Evolutionary conservation across 2,797 vertebrate species (phyloP).

Genomic region (Eptatretus atami): DNA sequence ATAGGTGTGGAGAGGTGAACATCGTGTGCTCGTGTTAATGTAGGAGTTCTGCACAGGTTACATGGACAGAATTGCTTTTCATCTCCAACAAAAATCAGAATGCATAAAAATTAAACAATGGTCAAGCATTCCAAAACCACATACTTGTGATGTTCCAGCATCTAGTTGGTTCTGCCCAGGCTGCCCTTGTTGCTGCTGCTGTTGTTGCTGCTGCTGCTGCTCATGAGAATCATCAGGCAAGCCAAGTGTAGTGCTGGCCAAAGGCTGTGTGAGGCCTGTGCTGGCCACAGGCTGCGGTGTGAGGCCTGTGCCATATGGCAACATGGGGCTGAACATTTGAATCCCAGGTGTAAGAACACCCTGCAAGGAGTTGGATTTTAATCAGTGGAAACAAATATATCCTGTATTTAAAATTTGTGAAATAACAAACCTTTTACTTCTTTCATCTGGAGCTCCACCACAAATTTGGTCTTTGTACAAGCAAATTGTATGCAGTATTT

Average conservation of each 20-base stretch:
- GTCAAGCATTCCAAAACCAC: background rate
- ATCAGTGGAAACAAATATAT: too few species aligned
- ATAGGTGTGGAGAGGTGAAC: too few species aligned
- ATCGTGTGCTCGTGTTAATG: too few species aligned
- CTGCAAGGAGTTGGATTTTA: slow-evolving; percentile 13
- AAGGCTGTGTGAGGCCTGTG: slow-evolving; percentile 75
- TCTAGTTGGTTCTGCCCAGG: background rate
- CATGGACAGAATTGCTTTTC: too few species aligned
- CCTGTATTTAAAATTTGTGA: too few species aligned
- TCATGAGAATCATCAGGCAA: slow-evolving; percentile 18
- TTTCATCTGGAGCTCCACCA: too few species aligned
- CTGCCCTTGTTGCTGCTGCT: slow-evolving; percentile 30
- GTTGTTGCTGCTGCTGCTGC: slow-evolving; percentile 50
- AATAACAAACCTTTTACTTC: too few species aligned
- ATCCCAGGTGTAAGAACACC: slow-evolving; percentile 70
- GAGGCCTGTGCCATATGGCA: slow-evolving; percentile 81
- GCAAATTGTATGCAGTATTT: too few species aligned
- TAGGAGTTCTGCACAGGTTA: too few species aligned
- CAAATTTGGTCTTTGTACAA: too few species aligned
- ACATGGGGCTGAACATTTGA: slow-evolving; percentile 86
- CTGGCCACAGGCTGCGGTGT: slow-evolving; percentile 73
- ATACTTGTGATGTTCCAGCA: background rate
- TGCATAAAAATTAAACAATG: too few species aligned
- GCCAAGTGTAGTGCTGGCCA: slow-evolving; percentile 34
- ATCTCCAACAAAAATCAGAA: too few species aligned